Base-by-base conservation (phyloP, 1,140 invertebrate species). In the Sitodiplosis mosellana region DNA sequence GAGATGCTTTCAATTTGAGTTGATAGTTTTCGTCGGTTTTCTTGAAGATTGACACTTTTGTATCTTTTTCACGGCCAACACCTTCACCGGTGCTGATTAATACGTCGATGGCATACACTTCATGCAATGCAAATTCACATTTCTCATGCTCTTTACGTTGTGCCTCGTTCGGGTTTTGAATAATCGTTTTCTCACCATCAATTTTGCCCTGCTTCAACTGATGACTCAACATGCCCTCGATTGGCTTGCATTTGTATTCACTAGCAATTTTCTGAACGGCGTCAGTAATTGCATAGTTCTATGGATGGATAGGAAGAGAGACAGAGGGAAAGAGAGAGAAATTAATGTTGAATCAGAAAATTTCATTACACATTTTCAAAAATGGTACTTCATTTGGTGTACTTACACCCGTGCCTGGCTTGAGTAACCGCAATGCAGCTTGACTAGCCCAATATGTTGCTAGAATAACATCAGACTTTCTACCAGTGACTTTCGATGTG, bases 71-170 rank as follows among this genome's bases (percentile, higher is more conserved):
- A 59, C 83, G 80, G 27, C 87, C 87, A 52, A 80, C 67, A 53
- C 87, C 92, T 63, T 94, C 90, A 33, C 92, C 93, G 43, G 87
- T 87, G 60, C 88, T 93, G 44, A 99, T 77, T 37, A 99, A 73
- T 12, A 99, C 87, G 75, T 99, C 96, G 74, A 99, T 86, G 27
- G 88, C 93, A 72, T 98, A 99, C 2, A 98, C 94, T 74, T 99
- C 95, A 68, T 97, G 81, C 47, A 87, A 82, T 64, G 96, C 92
- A 67, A 99, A 84, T 50, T 86, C 87, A 66, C 83, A 91, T 63
- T 96, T 96, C 67, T 99, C 95, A 64, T 97, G 88, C 63, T 98
- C 94, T 64, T 95, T 94, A 55, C 87, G 85, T 63, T 99, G 95
- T 43, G 88, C 85, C 63, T 99, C 95, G 57, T 83, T 91, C 4